Percentiles rank a stretch among this genome's conserved stretches.
Evolutionary conservation across 2,113 vertebrate species (phyloP).

Genomic region (Corythornis madagascariensis): DNA sequence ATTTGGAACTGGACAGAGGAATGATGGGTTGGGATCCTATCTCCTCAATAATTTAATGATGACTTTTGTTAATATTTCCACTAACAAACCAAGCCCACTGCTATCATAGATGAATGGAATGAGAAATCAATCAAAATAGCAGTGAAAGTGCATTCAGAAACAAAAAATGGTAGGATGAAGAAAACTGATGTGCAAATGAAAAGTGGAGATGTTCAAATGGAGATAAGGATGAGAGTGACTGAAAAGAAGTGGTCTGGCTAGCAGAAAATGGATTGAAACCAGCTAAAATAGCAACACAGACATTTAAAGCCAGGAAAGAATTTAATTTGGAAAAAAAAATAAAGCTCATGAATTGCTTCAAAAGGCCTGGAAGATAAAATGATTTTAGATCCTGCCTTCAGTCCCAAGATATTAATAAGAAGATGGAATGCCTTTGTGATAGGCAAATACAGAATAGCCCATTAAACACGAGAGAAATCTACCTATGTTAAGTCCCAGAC

Average conservation of each 20-base stretch:
- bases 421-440: neutral
- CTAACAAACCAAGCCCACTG: neutral
- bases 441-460: neutral
- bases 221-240: neutral
- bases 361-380: neutral
- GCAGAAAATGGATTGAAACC: neutral
- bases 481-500: neutral
- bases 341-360: neutral
- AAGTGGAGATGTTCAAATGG: neutral
- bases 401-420: neutral
- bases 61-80: neutral
- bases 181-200: neutral
- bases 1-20: slow-evolving; percentile 39
- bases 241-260: neutral
- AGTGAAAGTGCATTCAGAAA: neutral
- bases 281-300: neutral
- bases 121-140: neutral
- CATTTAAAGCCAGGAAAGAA: neutral
- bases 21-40: neutral
- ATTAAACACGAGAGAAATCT: neutral
- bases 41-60: neutral
- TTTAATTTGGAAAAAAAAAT: neutral
- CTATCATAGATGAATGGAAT: neutral
- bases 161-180: neutral
- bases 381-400: neutral